Evolutionary conservation across 2,113 vertebrate species (phyloP), one percentile per base, ranked within the genome.

Genomic region (Nicator chloris): DNA sequence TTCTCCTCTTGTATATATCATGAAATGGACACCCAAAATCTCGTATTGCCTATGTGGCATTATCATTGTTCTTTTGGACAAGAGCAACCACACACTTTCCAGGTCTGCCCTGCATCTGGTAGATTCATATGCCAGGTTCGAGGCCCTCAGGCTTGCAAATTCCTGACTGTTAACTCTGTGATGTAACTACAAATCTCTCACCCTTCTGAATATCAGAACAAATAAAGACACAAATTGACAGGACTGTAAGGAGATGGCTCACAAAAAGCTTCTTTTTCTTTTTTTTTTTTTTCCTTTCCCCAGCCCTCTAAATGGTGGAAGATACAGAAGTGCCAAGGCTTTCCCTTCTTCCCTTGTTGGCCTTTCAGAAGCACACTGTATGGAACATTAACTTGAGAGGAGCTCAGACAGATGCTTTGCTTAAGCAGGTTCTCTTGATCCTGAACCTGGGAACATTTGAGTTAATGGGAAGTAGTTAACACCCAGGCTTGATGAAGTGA

Each of bases 381-480:
- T 0, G 56, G 69, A 95, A 95, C 91, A 93, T 94, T 93, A 94
- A 96, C 71, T 66, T 51, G 57, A 79, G 63, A 92, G 61, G 64
- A 96, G n/a, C 86, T 84, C 61, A 72, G 65, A 72, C 75, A 83
- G 70, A 86, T 64, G 88, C 82, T 86, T 66, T 90, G 51, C 94
- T 88, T 93, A 91, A 91, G 78, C 78, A 92, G 37, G 65, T 70
- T 89, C 84, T 91, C 72, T 80, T 94, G 94, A 96, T 96, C 95
- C 95, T 83, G 93, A 96, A 91, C 90, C 75, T 73, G 76, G 84
- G 84, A 93, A 94, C 65, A 59, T 88, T 47, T 50, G 78, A 90
- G 53, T 93, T 96, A 95, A 95, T 93, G 91, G 91, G 76, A 93
- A 93, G 91, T 53, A 95, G 92, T 96, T 95, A 95, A 92, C 69